Conservation (phyloP, 2,888 invertebrate genomes). For the Hirtodrosophila cameraria region DNA sequence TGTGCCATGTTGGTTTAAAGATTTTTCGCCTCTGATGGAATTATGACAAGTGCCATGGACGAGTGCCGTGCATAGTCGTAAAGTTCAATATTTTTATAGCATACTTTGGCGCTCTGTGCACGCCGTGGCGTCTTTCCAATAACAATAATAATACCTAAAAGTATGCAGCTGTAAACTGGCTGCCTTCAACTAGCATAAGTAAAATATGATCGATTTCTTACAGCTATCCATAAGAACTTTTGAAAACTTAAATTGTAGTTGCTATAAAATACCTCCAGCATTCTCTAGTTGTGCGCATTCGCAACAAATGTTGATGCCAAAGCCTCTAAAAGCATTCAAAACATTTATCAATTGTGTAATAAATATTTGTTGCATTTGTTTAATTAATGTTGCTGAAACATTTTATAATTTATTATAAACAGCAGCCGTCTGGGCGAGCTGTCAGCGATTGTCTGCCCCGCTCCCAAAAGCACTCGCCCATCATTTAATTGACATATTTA, state of each 20-base stretch:
- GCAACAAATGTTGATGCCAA: no score
- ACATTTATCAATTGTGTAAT: conserved; percentile 59
- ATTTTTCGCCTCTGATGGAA: conserved; percentile 72
- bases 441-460: conserved; percentile 65
- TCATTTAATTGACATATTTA: conserved; percentile 77
- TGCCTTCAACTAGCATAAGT: conserved; percentile 2
- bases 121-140: conserved; percentile 30
- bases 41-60: conserved; percentile 62
- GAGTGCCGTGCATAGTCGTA: conserved; percentile 62
- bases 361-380: conserved; percentile 65
- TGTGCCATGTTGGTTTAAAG: conserved; percentile 67
- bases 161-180: conserved; percentile 15
- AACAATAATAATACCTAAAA: conserved; percentile 48
- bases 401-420: conserved; percentile 73
- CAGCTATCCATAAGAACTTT: no score
- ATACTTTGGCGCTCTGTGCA: conserved; percentile 51
- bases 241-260: no score
- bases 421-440: conserved; percentile 53
- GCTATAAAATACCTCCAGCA: no score
- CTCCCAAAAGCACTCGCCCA: background rate
- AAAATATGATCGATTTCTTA: conserved; percentile 24
- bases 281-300: no score
- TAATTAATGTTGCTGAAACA: conserved; percentile 59
- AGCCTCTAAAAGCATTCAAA: background rate
- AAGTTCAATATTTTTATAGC: conserved; percentile 78